A percentile compares a stretch with the other conserved stretches of the same genome.
Conservation (phyloP, 2,888 invertebrate genomes). For the Syrphus vitripennis region DNA sequence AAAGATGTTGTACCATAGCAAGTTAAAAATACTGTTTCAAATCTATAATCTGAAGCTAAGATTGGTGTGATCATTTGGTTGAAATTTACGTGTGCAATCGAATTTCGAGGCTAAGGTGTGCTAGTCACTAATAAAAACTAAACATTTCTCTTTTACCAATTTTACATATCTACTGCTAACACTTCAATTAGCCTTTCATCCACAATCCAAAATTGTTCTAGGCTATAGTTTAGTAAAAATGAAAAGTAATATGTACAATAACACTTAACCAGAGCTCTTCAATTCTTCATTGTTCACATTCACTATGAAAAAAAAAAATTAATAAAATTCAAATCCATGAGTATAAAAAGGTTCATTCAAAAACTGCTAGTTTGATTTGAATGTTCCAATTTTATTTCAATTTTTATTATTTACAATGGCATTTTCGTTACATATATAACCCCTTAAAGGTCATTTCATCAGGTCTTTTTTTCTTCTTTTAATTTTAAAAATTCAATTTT, state of each 20-base stretch:
- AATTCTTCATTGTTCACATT: not conserved
- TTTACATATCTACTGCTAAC: no score
- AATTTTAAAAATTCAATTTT: slow-evolving; percentile 9
- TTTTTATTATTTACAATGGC: not conserved
- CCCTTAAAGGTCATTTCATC: not conserved
- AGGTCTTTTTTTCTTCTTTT: not conserved
- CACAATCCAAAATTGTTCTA: not conserved
- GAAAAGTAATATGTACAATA: not conserved
- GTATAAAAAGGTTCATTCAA: not conserved
- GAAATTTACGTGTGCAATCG: no score
- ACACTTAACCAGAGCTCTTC: not conserved
- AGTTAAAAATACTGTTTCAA: no score
- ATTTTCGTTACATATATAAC: not conserved
- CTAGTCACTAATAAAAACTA: no score
- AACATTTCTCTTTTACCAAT: no score
- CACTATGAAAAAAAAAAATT: not conserved
- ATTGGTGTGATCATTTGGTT: no score
- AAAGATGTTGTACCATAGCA: no score
- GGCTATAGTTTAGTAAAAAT: not conserved
- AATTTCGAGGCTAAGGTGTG: no score
- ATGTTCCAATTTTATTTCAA: not conserved
- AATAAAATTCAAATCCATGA: not conserved
- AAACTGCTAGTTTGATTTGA: not conserved
- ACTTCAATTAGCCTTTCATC: not conserved
- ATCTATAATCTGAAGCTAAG: no score